A percentile compares a stretch with the other conserved stretches of the same genome.
Evolutionary conservation across 2,797 vertebrate species (phyloP).

Genomic region (Poeciliopsis presidionis): DNA sequence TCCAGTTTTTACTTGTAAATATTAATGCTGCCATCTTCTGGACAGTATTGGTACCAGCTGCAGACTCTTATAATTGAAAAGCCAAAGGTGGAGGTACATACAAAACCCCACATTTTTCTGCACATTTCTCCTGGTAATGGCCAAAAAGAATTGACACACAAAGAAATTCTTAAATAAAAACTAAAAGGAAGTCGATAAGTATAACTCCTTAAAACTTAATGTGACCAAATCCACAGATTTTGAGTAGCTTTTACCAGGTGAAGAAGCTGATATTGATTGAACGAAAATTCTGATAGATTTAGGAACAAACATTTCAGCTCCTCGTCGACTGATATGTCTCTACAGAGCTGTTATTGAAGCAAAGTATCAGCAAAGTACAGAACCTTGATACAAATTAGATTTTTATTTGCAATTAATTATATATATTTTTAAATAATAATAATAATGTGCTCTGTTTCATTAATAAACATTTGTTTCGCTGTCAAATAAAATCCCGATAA

Average conservation of each 20-base stretch:
- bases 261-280: not conserved
- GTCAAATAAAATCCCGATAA: not conserved
- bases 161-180: not conserved
- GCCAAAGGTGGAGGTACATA: not conserved
- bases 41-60: constrained; percentile 9
- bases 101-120: not conserved
- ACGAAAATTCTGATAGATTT: not conserved
- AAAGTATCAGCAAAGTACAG: not conserved
- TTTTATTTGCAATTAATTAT: not conserved
- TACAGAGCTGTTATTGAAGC: not conserved
- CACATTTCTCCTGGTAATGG: not conserved
- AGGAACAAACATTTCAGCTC: too few relatives aligned
- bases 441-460: not conserved
- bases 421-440: not conserved
- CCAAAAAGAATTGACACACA: not conserved
- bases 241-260: not conserved
- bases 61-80: not conserved
- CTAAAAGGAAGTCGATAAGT: not conserved
- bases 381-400: not conserved
- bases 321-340: not conserved
- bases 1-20: not conserved
- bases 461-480: not conserved
- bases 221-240: not conserved
- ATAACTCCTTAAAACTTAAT: not conserved
- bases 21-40: constrained; percentile 45